Conservation (phyloP, 2,888 invertebrate species). For the Andrena chrysosceles region DNA sequence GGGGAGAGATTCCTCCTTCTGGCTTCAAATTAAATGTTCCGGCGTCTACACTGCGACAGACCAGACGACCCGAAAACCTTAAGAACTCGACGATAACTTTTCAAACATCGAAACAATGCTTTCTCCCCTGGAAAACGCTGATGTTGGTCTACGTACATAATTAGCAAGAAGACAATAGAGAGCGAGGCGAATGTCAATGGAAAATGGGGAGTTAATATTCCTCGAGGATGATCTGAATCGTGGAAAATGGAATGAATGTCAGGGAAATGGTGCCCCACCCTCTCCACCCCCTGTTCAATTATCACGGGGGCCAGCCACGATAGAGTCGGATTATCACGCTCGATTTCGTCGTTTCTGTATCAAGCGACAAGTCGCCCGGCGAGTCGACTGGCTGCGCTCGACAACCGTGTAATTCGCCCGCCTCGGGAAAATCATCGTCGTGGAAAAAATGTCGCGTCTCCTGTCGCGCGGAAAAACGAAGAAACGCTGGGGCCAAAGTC, state of each 20-base stretch:
- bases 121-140: not conserved
- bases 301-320: conserved; percentile 40
- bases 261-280: conserved; percentile 18
- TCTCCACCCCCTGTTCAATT: conserved; percentile 40
- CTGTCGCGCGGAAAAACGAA: conserved; percentile 45
- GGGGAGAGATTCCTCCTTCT: not conserved
- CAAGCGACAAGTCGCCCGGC: conserved; percentile 70
- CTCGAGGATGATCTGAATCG: not conserved
- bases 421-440: conserved; percentile 76
- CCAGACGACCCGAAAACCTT: not conserved
- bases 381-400: conserved; percentile 75
- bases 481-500: conserved; percentile 18
- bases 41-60: not conserved
- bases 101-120: conserved; percentile 3
- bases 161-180: not conserved
- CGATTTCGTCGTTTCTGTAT: conserved; percentile 74
- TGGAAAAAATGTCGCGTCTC: conserved; percentile 76
- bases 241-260: conserved; percentile 29
- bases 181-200: not conserved
- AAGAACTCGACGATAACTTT: not conserved
- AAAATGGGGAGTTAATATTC: conserved; percentile 23
- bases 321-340: conserved; percentile 65
- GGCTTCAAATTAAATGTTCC: conserved; percentile 45
- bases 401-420: conserved; percentile 84
- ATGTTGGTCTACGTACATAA: not conserved